Conservation (phyloP, 2,797 vertebrate species). For the Peromyscus eremicus region DNA sequence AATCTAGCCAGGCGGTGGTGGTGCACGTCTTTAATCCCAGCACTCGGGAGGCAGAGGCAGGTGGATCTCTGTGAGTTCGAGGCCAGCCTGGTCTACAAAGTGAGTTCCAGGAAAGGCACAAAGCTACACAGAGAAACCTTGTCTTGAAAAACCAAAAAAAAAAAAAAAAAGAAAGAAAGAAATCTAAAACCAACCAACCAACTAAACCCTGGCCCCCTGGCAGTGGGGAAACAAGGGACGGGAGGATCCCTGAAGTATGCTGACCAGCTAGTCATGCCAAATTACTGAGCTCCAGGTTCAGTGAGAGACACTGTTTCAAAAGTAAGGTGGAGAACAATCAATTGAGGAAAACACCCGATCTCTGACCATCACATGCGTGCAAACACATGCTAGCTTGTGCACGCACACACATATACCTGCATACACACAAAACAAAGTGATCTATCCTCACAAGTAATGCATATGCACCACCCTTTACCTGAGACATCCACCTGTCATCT, state of each 20-base stretch:
- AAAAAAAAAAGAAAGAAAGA: too few relatives aligned
- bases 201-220: background rate
- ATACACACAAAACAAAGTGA: background rate
- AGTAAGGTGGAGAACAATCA: background rate
- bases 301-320: background rate
- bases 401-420: background rate
- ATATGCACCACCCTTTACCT: slow-evolving; percentile 89
- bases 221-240: background rate
- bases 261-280: background rate
- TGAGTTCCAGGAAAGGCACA: too few relatives aligned
- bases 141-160: too few relatives aligned
- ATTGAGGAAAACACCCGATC: background rate
- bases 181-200: background rate
- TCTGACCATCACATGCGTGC: background rate
- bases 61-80: too few relatives aligned
- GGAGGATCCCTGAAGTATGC: background rate
- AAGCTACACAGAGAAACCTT: too few relatives aligned
- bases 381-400: background rate
- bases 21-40: too few relatives aligned
- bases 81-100: too few relatives aligned
- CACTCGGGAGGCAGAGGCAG: too few relatives aligned
- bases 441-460: accelerated
- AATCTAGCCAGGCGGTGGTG: too few relatives aligned
- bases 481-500: slow-evolving; percentile 97
- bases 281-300: background rate